Percentiles rank a stretch among this genome's conserved stretches.
These are phyloP conservation scores for Cyphomyrus plagiostoma DNA, from an alignment of 2,113 vertebrate genomes.

Conservation along the genomic window DNA sequence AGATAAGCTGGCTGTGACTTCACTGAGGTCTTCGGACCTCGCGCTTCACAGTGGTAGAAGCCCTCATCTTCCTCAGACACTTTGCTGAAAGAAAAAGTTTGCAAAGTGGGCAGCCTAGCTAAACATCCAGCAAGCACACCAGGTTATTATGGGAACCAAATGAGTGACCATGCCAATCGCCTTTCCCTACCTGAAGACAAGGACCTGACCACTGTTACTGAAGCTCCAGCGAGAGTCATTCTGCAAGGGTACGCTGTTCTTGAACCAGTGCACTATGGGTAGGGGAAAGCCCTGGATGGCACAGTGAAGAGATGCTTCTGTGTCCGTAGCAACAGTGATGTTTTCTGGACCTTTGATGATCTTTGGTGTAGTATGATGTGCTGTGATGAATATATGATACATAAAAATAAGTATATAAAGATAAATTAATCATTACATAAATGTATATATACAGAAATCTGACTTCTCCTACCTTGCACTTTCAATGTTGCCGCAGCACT, in stretches of 20 bases:
- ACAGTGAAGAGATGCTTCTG: slow-evolving; percentile 53
- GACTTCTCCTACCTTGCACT: slow-evolving; percentile 47
- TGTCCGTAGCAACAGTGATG: slow-evolving; percentile 52
- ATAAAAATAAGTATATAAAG: neutral
- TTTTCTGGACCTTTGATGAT: slow-evolving; percentile 57
- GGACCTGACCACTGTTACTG: slow-evolving; percentile 59
- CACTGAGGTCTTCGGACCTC: slow-evolving; percentile 47
- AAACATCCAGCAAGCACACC: neutral
- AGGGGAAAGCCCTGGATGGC: slow-evolving; percentile 52
- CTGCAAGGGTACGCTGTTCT: slow-evolving; percentile 52
- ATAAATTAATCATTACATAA: neutral
- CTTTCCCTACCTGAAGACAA: slow-evolving; percentile 57
- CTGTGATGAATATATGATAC: slow-evolving; percentile 28
- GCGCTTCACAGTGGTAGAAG: slow-evolving; percentile 60
- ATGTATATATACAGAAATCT: neutral
- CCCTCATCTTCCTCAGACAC: slow-evolving; percentile 57
- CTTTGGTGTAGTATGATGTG: slow-evolving; percentile 39
- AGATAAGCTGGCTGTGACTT: slow-evolving; percentile 53
- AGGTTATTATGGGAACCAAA: neutral
- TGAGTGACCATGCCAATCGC: neutral
- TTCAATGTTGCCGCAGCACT: slow-evolving; percentile 54
- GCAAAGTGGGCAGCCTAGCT: neutral
- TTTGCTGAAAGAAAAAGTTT: slow-evolving; percentile 44
- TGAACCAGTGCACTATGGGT: slow-evolving; percentile 67
- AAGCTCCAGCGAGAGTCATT: slow-evolving; percentile 47